These are phyloP conservation scores for Andrena chrysosceles DNA, from an alignment of 2,888 invertebrate species.

Conservation along the genomic window DNA sequence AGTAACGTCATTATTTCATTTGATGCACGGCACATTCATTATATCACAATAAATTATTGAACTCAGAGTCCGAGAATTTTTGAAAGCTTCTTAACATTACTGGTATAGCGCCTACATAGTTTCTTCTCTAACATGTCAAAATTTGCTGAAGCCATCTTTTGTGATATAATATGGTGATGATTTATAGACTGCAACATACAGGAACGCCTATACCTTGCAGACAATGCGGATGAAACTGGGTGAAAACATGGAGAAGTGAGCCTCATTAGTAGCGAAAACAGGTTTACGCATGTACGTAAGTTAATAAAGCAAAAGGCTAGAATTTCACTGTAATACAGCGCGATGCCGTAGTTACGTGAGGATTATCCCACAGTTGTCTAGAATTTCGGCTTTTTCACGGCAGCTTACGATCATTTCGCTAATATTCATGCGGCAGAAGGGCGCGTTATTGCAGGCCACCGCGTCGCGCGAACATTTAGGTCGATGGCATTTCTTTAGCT, in stretches of 20 bases:
- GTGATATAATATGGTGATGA: not conserved
- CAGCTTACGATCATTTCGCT: conserved; percentile 32
- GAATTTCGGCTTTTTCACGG: conserved; percentile 20
- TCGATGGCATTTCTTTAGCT: conserved; percentile 14
- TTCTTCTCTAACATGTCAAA: too few species aligned
- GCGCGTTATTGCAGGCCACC: not conserved
- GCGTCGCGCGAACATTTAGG: conserved; percentile 10
- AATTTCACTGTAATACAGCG: conserved; percentile 4
- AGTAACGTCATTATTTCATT: too few species aligned
- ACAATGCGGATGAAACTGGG: conserved; percentile 3
- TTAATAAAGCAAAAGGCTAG: conserved; percentile 25
- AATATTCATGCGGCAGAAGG: conserved; percentile 12
- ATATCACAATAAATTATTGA: too few species aligned
- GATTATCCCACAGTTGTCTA: conserved; percentile 14
- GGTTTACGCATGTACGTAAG: not conserved
- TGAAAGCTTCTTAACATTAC: too few species aligned
- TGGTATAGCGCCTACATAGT: too few species aligned
- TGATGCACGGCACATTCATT: too few species aligned
- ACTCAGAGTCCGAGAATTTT: too few species aligned
- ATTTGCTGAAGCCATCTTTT: not conserved
- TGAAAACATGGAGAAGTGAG: not conserved
- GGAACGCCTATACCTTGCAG: not conserved
- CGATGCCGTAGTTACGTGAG: conserved; percentile 28
- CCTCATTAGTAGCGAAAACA: not conserved
- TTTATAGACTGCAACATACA: not conserved